A percentile compares a stretch with the other conserved stretches of the same genome.
Evolutionary conservation across 2,797 vertebrate genomes (phyloP).

Genomic region (Rhincodon typus): DNA sequence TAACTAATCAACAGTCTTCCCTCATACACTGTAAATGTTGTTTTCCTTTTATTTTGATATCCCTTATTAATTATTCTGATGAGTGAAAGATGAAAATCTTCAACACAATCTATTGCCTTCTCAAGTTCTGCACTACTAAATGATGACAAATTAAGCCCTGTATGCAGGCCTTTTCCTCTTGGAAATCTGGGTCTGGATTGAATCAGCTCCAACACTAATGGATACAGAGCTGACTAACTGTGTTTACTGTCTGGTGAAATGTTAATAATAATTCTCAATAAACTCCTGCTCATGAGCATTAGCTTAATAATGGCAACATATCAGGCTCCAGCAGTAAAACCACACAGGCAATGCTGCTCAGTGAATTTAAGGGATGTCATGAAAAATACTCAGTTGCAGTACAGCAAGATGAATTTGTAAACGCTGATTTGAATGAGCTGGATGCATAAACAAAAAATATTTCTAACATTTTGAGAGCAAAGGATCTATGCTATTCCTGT

Average conservation of each 20-base stretch:
- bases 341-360: background rate
- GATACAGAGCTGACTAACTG: slow-evolving; percentile 20
- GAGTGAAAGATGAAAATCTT: too few species aligned
- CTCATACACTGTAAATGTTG: too few species aligned
- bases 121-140: too few species aligned
- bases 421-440: background rate
- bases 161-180: background rate
- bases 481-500: background rate
- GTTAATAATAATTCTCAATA: slow-evolving; percentile 31
- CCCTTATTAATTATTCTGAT: too few species aligned
- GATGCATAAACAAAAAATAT: background rate
- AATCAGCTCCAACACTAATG: slow-evolving; percentile 19
- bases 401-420: background rate
- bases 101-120: too few species aligned
- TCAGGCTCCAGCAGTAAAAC: slow-evolving; percentile 6
- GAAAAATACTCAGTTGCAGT: background rate
- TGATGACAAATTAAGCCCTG: too few species aligned
- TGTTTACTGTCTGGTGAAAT: slow-evolving; percentile 24
- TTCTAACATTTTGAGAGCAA: background rate
- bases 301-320: slow-evolving; percentile 2
- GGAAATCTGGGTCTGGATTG: slow-evolving; percentile 11
- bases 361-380: slow-evolving; percentile 3
- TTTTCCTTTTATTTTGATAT: too few species aligned
- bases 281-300: slow-evolving; percentile 18
- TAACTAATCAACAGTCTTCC: too few species aligned